phyloP scores from a whole-genome alignment of 2,888 invertebrate genomes.

The Lamellibrachia satsuma region DNA sequence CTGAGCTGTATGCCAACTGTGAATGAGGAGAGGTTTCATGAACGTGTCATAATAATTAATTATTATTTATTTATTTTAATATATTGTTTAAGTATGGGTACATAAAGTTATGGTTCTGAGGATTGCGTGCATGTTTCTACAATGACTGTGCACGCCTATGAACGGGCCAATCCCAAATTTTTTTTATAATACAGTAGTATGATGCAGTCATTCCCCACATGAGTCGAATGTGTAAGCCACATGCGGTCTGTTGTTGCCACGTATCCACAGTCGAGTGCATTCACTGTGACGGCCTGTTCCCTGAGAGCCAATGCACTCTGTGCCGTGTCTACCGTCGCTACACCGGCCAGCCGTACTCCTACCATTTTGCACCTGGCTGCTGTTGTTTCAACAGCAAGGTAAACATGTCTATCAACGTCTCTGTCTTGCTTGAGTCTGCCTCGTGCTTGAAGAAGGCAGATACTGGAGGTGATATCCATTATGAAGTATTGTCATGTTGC shows the following conservation, averaged over 20 bases:
- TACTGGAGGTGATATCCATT: neutral
- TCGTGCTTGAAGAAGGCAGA: neutral
- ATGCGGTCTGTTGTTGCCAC: neutral
- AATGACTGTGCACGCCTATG: too few species aligned
- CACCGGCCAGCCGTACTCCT: constrained; percentile 46
- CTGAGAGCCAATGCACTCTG: constrained; percentile 46
- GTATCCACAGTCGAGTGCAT: constrained; percentile 20
- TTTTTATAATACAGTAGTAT: too few species aligned
- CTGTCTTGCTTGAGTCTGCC: neutral
- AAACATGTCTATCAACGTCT: neutral
- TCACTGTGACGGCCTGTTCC: constrained; percentile 22
- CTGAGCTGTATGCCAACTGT: too few species aligned
- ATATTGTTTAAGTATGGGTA: too few species aligned
- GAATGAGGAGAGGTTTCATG: too few species aligned
- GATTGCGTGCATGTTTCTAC: too few species aligned
- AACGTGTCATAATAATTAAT: too few species aligned
- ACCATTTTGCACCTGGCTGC: constrained; percentile 20
- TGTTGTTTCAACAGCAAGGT: constrained; percentile 6
- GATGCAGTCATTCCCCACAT: too few species aligned
- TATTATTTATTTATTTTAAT: too few species aligned
- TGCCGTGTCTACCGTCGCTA: constrained; percentile 50
- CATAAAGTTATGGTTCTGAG: too few species aligned
- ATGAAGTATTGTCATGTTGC: neutral
- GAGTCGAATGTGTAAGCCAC: neutral
- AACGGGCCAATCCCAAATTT: too few species aligned